Evolutionary conservation across 2,113 vertebrate genomes (phyloP), one percentile per base, ranked within the genome.

Genomic region (Amphilophus citrinellus): DNA sequence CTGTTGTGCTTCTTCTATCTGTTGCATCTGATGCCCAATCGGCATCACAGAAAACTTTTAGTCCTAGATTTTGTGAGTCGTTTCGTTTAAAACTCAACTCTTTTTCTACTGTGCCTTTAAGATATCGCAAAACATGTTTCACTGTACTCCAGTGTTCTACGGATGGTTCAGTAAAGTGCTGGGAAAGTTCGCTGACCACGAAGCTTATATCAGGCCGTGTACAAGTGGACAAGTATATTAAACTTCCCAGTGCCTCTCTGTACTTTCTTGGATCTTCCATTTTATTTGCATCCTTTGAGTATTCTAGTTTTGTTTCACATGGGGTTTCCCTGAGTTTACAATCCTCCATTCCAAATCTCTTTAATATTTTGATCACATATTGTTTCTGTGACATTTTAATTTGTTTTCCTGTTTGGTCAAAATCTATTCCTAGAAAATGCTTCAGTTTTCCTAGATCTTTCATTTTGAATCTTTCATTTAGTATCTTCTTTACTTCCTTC

Each of bases 91-190:
- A 22, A 22, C 22, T 22, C 22, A 22, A 22, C 22, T 22, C 22
- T 22, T 22, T 22, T 22, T 39, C n/a, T 3, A 3, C 8, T 24
- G 75, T 59, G 7, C 56, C 32, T 59, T n/a, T 76, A 10, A 60
- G 35, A 35, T 57, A 39, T 39, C 71, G 35, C 5, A 76, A 37
- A 1, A 59, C 20, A 18, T 73, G 53, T 4, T 76, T 76, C 5
- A 76, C 56, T 37, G 32, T 59, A 35, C 2, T 11, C 75, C 57
- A 76, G 10, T 42, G 53, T 39, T 39, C 81, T 7, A 53, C 50
- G 9, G 39, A 61, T 9, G 81, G 77, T 14, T 77, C 42, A 35
- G 6, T n/a, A 65, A 83, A 76, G n/a, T n/a, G n/a, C n/a, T n/a
- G n/a, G n/a, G n/a, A n/a, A n/a, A n/a, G n/a, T n/a, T n/a, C n/a